These are phyloP conservation scores for Vanessa tameamea DNA, from an alignment of 1,140 invertebrate species.

Conservation along the genomic window DNA sequence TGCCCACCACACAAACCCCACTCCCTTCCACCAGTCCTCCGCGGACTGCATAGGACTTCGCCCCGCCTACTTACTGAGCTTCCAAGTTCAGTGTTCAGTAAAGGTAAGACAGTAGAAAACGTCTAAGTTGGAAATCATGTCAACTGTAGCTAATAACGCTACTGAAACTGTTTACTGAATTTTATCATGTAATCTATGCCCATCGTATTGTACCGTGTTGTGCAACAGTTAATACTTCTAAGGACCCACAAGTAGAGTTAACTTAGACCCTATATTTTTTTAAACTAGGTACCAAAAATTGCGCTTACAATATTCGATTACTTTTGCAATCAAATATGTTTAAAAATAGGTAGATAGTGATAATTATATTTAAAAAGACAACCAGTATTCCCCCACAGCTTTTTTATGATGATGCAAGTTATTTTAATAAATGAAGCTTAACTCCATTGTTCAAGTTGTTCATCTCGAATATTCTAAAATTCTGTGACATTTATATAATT, in stretches of 20 bases:
- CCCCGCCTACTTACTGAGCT: neutral
- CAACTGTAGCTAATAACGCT: neutral
- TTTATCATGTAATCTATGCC: neutral
- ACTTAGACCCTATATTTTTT: constrained; percentile 5
- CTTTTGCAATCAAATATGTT: constrained; percentile 2
- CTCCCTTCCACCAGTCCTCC: constrained; percentile 23
- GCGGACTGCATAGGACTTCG: constrained; percentile 25
- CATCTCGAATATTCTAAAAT: neutral
- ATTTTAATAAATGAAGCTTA: neutral
- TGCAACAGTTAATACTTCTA: constrained; percentile 1
- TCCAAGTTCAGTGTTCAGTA: neutral
- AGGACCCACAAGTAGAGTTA: neutral
- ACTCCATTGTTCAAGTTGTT: neutral
- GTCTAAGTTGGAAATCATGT: neutral
- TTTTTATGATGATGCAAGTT: neutral
- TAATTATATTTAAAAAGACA: neutral
- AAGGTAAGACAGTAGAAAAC: neutral
- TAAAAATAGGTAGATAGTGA: neutral
- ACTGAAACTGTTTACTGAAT: neutral
- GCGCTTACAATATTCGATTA: neutral
- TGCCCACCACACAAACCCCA: constrained; percentile 17
- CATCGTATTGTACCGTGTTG: neutral
- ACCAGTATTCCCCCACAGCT: neutral
- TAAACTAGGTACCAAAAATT: neutral
- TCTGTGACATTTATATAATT: neutral